Conservation (phyloP, 2,113 vertebrate species). For the Podilymbus podiceps region DNA sequence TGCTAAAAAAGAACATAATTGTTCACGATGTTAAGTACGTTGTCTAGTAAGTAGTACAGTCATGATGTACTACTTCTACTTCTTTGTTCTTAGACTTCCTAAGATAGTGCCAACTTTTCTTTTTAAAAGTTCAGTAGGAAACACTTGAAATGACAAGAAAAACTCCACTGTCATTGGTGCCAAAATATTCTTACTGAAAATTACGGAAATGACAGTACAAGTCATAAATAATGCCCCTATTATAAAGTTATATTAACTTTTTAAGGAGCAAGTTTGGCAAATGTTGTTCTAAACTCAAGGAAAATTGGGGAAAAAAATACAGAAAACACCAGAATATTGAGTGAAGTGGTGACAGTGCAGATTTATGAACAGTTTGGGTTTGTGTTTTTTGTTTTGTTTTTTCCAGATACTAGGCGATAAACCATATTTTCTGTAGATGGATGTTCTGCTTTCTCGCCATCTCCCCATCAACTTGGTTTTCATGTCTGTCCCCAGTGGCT, state of each 20-base stretch:
- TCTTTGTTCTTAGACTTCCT: constrained; percentile 41
- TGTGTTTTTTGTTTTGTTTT: not conserved
- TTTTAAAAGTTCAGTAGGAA: constrained; percentile 38
- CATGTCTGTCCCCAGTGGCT: fast-evolving
- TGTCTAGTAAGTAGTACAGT: not conserved
- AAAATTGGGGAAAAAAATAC: not conserved
- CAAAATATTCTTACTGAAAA: not conserved
- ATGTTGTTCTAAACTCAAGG: not conserved
- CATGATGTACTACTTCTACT: constrained; percentile 6
- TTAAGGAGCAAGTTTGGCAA: not conserved
- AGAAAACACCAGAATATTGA: not conserved
- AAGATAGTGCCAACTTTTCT: constrained; percentile 11
- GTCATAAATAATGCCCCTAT: not conserved
- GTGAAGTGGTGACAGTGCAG: not conserved
- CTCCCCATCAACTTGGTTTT: not conserved
- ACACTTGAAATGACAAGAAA: constrained; percentile 30
- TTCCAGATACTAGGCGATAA: not conserved
- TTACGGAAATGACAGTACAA: not conserved
- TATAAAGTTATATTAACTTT: not conserved
- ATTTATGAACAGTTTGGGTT: not conserved
- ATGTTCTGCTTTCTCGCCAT: not conserved
- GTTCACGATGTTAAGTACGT: not conserved
- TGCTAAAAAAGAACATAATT: constrained; percentile 4
- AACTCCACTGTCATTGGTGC: not conserved
- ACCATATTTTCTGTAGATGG: not conserved